A percentile compares a stretch with the other conserved stretches of the same genome.
These are phyloP conservation scores for Neoaliturus tenellus DNA, from an alignment of 2,888 invertebrate species.

Conservation along the genomic window DNA sequence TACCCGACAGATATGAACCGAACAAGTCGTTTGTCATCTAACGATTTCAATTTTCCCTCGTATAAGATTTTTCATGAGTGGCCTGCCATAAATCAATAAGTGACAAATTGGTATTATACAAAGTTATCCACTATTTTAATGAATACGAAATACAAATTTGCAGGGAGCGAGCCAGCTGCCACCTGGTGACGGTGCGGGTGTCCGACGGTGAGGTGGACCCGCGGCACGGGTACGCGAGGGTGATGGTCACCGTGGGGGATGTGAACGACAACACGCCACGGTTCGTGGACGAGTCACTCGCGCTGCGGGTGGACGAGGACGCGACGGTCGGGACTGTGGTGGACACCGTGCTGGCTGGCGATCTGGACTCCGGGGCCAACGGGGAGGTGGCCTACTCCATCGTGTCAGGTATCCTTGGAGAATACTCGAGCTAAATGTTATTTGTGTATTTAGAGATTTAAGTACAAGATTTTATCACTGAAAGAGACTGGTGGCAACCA, in stretches of 20 bases:
- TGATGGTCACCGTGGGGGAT: constrained; percentile 87
- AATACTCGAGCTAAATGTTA: no score
- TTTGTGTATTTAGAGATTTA: no score
- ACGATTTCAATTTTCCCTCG: no score
- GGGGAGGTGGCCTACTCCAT: constrained; percentile 88
- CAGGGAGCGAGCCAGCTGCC: not conserved
- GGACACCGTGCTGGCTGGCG: constrained; percentile 83
- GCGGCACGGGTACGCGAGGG: constrained; percentile 74
- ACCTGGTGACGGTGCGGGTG: not conserved
- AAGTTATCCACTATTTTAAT: no score
- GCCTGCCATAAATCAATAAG: no score
- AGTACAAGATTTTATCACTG: no score
- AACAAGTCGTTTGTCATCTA: no score
- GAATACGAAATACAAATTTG: no score
- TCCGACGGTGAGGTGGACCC: not conserved
- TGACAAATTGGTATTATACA: no score
- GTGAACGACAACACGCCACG: constrained; percentile 93
- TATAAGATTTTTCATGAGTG: no score
- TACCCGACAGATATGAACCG: no score
- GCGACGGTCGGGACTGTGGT: constrained; percentile 84
- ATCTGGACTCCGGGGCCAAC: constrained; percentile 88
- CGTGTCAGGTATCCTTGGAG: constrained; percentile 83
- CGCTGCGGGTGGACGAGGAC: constrained; percentile 79
- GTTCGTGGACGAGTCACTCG: constrained; percentile 87
- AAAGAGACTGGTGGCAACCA: no score